Evolutionary conservation across 23 tunicate genomes (phyloP), one percentile per base, ranked within the genome.

Genomic region (Pegea sp.): DNA sequence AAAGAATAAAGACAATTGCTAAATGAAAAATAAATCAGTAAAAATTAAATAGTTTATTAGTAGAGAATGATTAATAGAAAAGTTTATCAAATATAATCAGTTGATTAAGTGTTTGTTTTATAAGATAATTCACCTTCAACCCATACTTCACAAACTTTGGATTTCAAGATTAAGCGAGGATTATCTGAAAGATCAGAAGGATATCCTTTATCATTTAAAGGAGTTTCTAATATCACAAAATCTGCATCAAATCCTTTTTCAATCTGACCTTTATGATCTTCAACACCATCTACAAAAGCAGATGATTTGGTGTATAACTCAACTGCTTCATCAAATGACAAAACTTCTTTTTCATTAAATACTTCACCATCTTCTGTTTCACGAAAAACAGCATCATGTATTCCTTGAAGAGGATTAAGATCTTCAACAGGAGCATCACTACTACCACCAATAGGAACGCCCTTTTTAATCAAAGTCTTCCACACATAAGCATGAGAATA

Each of bases 381-480:
- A 29, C 79, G 65, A 27, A 57, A 63, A 4, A 89, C 77, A 13
- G 81, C 98, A 67, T 77, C 98, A 49, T 77, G 66, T 5, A 89
- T 70, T 0, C 90, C 98, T 32, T 58, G 51, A 33, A 89, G 46
- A 0, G 98, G 75, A 61, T 76, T 52, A 27, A 61, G 57, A n/a
- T 58, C 55, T 62, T 77, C 75, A 19, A 71, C 75, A 16, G 98
- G 98, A 23, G 60, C 44, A 44, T 89, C 98, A 49, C 90, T 76
- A 27, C 98, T 71, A 3, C 98, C 98, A 34, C 79, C 90, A 57
- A 38, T 38, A 16, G 11, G 46, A 38, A 38, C 46, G 2, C 88
- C 97, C 21, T 65, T 66, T 2, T 71, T 32, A 3, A 77, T 54
- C 38, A 89, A 49, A 26, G 81, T 77, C 38, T 71, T 71, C 72